A percentile compares a stretch with the other conserved stretches of the same genome.
Conservation (phyloP, 2,113 vertebrate species). For the Typhlomys cinereus region DNA sequence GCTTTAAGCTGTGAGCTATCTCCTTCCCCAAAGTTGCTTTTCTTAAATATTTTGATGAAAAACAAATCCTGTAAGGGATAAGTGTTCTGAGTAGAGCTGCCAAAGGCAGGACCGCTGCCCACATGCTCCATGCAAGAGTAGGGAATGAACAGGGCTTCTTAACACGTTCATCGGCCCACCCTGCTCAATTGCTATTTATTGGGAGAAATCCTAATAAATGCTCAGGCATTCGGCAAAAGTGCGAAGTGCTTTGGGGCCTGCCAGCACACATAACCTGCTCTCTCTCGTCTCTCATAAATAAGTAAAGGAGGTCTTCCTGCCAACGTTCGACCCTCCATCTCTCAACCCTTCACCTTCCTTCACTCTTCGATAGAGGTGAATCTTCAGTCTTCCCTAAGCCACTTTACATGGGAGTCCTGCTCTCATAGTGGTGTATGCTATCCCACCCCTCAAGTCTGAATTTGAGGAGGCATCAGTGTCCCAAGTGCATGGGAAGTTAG, state of each 20-base stretch:
- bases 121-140: too few species aligned
- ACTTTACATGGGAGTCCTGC: not conserved
- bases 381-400: not conserved
- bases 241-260: not conserved
- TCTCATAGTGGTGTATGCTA: not conserved
- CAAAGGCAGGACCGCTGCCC: not conserved
- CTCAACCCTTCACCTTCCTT: not conserved
- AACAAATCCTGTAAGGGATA: not conserved
- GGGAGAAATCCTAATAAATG: slow-evolving; percentile 5
- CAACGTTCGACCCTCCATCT: not conserved
- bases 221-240: not conserved
- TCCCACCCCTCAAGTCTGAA: not conserved
- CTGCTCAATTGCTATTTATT: not conserved
- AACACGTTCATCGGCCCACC: not conserved
- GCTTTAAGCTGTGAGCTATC: too few species aligned
- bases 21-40: too few species aligned
- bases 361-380: not conserved
- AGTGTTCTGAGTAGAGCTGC: not conserved
- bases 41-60: not conserved
- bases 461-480: not conserved
- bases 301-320: not conserved
- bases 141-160: not conserved
- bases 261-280: not conserved
- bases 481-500: not conserved
- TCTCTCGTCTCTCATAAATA: not conserved